Conservation (phyloP, 2,113 vertebrate species). For the Equus quagga region DNA sequence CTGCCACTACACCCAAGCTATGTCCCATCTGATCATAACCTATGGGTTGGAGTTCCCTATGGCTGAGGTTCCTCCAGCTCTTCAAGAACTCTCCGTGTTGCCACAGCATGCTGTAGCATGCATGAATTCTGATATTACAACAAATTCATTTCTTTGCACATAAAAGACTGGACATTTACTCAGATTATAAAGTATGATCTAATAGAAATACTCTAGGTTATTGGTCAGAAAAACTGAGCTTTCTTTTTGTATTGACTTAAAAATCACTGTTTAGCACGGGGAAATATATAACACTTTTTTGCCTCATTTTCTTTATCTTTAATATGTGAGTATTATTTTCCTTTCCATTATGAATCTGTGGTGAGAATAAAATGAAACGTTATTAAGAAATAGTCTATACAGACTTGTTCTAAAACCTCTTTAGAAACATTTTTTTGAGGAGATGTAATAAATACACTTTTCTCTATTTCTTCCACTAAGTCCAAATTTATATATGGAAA, state of each 20-base stretch:
- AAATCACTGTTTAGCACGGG: neutral
- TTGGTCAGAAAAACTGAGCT: neutral
- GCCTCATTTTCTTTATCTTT: neutral
- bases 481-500: neutral
- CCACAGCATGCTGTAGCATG: neutral
- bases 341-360: neutral
- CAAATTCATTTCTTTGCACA: neutral
- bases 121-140: neutral
- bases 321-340: neutral
- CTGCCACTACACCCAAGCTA: neutral
- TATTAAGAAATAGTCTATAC: neutral
- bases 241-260: neutral
- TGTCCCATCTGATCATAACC: neutral
- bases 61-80: neutral
- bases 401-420: slow-evolving; percentile 22
- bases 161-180: neutral
- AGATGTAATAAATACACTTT: neutral
- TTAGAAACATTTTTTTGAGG: neutral
- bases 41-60: neutral
- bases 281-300: neutral
- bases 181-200: neutral
- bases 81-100: neutral
- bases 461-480: neutral
- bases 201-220: neutral
- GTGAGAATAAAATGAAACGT: slow-evolving; percentile 20